phyloP scores from a whole-genome alignment of 2,113 vertebrate genomes.

The Numenius arquata region DNA sequence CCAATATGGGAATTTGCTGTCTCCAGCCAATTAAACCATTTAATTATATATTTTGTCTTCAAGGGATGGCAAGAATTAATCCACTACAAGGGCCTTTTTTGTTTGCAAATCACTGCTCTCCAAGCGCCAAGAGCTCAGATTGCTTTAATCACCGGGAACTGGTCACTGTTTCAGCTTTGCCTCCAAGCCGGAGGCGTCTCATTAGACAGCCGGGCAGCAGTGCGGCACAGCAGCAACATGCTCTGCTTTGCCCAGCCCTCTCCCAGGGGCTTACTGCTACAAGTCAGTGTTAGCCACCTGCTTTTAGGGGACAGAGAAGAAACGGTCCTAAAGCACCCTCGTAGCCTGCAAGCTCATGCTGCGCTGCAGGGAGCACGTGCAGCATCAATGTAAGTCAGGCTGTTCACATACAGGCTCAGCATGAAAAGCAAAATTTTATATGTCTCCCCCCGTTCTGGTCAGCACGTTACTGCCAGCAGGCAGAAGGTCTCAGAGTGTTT shows the following conservation, averaged over 20 bases:
- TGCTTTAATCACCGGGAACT: background rate
- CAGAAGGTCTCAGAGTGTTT: accelerated
- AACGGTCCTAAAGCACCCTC: background rate
- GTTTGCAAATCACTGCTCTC: background rate
- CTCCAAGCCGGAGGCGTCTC: background rate
- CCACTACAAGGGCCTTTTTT: slow-evolving; percentile 30
- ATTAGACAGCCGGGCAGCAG: background rate
- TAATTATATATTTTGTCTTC: background rate
- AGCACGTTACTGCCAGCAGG: accelerated
- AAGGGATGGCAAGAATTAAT: background rate
- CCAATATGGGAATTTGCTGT: background rate
- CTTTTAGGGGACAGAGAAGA: background rate
- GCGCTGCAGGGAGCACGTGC: background rate
- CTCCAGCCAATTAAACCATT: background rate
- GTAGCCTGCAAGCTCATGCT: accelerated
- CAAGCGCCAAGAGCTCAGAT: background rate
- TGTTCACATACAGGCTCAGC: accelerated
- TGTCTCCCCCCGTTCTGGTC: accelerated
- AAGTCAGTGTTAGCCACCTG: accelerated
- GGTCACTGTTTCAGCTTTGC: background rate
- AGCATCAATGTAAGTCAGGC: accelerated
- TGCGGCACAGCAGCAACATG: background rate
- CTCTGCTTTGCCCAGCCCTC: background rate
- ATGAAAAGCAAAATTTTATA: background rate
- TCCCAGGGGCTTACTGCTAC: background rate